A percentile compares a stretch with the other conserved stretches of the same genome.
Conservation (phyloP, 2,797 vertebrate species). For the Smutsia temminckii region DNA sequence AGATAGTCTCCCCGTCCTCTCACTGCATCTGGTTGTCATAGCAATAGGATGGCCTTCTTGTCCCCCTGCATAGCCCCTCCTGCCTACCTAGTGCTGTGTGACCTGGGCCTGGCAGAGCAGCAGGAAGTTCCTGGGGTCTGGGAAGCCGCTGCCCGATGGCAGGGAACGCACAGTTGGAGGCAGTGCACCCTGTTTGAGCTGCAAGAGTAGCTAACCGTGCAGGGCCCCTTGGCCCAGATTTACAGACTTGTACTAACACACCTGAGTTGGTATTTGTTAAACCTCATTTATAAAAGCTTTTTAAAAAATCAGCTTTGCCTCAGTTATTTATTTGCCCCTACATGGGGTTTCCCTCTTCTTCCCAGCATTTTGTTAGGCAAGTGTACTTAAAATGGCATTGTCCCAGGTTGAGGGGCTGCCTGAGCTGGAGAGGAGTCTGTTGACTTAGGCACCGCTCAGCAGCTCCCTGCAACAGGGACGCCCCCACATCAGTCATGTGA, state of each 20-base stretch:
- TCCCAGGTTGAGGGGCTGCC: background rate
- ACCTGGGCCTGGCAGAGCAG: background rate
- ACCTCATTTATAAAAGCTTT: conserved; percentile 73
- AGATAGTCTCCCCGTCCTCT: background rate
- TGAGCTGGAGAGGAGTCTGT: background rate
- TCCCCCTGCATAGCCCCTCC: background rate
- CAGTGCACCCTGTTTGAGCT: too few relatives aligned
- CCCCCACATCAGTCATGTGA: background rate
- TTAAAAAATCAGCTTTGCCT: background rate
- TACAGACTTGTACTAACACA: conserved; percentile 84
- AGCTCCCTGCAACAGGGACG: background rate
- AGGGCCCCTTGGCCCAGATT: background rate
- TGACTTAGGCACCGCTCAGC: background rate
- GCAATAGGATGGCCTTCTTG: background rate
- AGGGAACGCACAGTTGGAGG: too few relatives aligned
- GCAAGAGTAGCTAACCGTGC: too few relatives aligned
- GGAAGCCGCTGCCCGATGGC: background rate
- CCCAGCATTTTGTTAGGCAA: background rate
- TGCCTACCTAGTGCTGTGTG: background rate
- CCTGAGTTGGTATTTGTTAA: conserved; percentile 72
- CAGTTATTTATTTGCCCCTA: background rate
- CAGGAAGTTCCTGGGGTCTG: background rate
- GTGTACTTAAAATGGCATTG: background rate
- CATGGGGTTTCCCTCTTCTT: background rate
- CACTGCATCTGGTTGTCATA: background rate